These are phyloP conservation scores for Temnothorax rugatulus DNA, from an alignment of 2,888 invertebrate genomes.

Conservation along the genomic window DNA sequence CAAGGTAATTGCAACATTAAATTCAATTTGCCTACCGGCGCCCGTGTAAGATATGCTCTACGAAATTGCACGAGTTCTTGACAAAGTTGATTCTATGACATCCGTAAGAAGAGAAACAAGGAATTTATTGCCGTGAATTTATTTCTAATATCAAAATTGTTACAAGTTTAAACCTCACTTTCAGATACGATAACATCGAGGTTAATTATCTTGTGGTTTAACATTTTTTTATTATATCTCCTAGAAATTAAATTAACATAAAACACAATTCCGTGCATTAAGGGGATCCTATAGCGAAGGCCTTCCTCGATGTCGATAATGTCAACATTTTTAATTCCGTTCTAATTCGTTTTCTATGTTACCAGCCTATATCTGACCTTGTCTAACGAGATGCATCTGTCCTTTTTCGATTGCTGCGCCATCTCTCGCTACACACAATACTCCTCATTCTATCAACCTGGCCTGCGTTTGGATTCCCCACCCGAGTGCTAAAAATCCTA, in stretches of 20 bases:
- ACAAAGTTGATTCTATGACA: slow-evolving; percentile 15
- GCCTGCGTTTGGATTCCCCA: too few relatives aligned
- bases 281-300: too few relatives aligned
- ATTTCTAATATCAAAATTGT: slow-evolving; percentile 18
- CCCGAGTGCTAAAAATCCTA: too few relatives aligned
- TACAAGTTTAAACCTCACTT: neutral
- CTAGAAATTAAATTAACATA: neutral
- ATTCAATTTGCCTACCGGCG: slow-evolving; percentile 54
- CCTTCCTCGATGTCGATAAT: too few relatives aligned
- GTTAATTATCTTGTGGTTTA: neutral
- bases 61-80: slow-evolving; percentile 35
- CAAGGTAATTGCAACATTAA: slow-evolving; percentile 57
- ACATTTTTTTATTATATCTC: neutral
- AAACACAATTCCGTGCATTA: neutral
- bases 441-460: too few relatives aligned
- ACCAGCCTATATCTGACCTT: too few relatives aligned
- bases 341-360: too few relatives aligned
- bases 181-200: neutral
- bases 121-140: neutral
- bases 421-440: too few relatives aligned
- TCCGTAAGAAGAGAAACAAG: slow-evolving; percentile 19
- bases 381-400: too few relatives aligned
- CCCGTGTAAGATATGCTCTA: neutral
- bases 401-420: too few relatives aligned
- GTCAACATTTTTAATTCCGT: too few relatives aligned